A percentile compares a stretch with the other conserved stretches of the same genome.
These are phyloP conservation scores for Lampropteryx suffumata DNA, from an alignment of 2,888 invertebrate genomes.

Conservation along the genomic window DNA sequence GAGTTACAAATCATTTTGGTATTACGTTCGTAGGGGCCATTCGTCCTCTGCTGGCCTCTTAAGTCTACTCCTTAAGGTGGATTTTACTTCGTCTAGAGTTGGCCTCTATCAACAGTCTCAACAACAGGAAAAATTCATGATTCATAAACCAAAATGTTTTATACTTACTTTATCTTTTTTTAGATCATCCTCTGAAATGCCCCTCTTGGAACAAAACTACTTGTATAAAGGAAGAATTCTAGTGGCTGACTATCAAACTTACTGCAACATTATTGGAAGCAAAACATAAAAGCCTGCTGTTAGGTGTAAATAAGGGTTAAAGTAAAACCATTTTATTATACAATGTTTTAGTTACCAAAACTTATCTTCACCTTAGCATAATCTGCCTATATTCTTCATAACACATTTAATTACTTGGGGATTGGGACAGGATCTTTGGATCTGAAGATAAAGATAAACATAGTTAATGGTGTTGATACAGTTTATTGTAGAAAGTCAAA, in stretches of 20 bases:
- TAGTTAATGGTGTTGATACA: slow-evolving; percentile 47
- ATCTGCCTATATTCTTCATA: background rate
- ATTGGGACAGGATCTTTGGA: slow-evolving; percentile 69
- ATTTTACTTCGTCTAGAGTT: too few relatives aligned
- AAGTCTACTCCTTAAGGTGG: too few relatives aligned
- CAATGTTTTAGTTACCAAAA: slow-evolving; percentile 6
- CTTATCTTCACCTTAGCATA: slow-evolving; percentile 1
- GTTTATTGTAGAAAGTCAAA: slow-evolving; percentile 63
- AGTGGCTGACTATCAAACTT: slow-evolving; percentile 73
- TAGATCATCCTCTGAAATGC: slow-evolving; percentile 60
- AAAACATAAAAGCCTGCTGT: slow-evolving; percentile 13
- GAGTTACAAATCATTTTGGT: too few relatives aligned
- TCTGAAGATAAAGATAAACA: slow-evolving; percentile 61
- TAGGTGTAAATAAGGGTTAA: background rate
- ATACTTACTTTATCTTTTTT: slow-evolving; percentile 34
- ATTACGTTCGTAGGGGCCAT: too few relatives aligned
- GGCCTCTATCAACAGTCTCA: too few relatives aligned
- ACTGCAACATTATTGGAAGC: slow-evolving; percentile 67
- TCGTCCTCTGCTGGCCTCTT: too few relatives aligned
- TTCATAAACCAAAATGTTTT: too few relatives aligned
- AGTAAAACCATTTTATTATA: slow-evolving; percentile 7
- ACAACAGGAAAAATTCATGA: too few relatives aligned
- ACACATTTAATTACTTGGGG: slow-evolving; percentile 36
- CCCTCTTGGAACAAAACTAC: slow-evolving; percentile 59
- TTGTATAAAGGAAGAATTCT: slow-evolving; percentile 73